Evolutionary conservation across 2,888 invertebrate genomes (phyloP).

Genomic region (Tachina lurida): DNA sequence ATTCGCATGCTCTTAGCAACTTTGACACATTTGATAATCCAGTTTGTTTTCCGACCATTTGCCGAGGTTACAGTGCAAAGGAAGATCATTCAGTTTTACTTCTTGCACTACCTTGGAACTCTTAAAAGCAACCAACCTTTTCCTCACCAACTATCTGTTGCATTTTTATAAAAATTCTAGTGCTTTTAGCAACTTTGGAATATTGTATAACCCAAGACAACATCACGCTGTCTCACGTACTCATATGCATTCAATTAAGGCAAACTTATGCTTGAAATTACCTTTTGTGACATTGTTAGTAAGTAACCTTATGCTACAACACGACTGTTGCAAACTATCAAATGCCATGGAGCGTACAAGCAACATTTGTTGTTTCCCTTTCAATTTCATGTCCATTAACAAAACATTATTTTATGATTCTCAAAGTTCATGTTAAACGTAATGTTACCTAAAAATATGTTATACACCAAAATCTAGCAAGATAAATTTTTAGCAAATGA

Average conservation of each 20-base stretch:
- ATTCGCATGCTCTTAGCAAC: no score
- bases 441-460: neutral
- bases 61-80: no score
- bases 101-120: no score
- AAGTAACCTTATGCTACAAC: constrained; percentile 47
- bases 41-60: no score
- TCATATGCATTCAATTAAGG: neutral
- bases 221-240: neutral
- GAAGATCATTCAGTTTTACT: no score
- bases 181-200: no score
- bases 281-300: constrained; percentile 55
- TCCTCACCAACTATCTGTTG: no score
- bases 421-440: neutral
- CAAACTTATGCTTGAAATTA: constrained; percentile 48
- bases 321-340: neutral
- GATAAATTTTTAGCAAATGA: neutral
- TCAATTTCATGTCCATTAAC: neutral
- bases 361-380: neutral
- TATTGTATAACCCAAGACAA: no score
- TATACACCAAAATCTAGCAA: neutral
- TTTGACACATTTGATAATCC: no score
- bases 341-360: constrained; percentile 16
- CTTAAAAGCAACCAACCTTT: no score
- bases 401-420: neutral
- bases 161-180: no score